These are phyloP conservation scores for Hemicrepidius hirtus DNA, from an alignment of 2,888 invertebrate genomes.

Conservation along the genomic window DNA sequence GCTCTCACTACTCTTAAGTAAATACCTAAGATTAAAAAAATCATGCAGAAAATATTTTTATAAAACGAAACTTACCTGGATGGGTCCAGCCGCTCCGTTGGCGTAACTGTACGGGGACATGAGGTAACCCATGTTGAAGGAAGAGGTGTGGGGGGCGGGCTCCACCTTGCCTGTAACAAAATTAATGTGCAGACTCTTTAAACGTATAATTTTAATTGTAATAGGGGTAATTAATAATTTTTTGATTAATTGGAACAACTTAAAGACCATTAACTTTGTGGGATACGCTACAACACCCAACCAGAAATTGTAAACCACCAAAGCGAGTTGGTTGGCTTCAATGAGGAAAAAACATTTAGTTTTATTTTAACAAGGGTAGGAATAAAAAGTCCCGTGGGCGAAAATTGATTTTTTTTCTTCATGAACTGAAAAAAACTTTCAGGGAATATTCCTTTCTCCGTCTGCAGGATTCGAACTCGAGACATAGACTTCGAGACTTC, in stretches of 20 bases:
- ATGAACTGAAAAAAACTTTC: too few relatives aligned
- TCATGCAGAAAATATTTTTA: background rate
- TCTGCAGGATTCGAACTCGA: too few relatives aligned
- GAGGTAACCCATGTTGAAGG: conserved; percentile 94
- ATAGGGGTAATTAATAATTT: conserved; percentile 3
- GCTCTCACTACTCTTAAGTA: conserved; percentile 36
- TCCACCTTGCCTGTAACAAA: conserved; percentile 84
- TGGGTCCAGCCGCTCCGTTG: conserved; percentile 88
- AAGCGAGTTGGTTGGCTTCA: too few relatives aligned
- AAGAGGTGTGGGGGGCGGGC: conserved; percentile 84
- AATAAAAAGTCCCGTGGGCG: too few relatives aligned
- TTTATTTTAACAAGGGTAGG: too few relatives aligned
- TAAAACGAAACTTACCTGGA: conserved; percentile 85
- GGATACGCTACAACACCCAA: background rate
- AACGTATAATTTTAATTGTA: background rate
- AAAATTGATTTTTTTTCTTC: too few relatives aligned
- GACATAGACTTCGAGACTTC: too few relatives aligned
- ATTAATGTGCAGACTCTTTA: conserved; percentile 18
- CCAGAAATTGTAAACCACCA: too few relatives aligned
- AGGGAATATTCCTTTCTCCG: too few relatives aligned
- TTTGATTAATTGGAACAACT: background rate
- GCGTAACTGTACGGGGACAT: conserved; percentile 93
- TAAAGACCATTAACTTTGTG: background rate
- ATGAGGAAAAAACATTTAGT: too few relatives aligned
- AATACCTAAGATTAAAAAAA: conserved; percentile 35